These are phyloP conservation scores for Glandiceps talaboti DNA, from an alignment of 53 echinoderm and acorn worm species.

Conservation along the genomic window DNA sequence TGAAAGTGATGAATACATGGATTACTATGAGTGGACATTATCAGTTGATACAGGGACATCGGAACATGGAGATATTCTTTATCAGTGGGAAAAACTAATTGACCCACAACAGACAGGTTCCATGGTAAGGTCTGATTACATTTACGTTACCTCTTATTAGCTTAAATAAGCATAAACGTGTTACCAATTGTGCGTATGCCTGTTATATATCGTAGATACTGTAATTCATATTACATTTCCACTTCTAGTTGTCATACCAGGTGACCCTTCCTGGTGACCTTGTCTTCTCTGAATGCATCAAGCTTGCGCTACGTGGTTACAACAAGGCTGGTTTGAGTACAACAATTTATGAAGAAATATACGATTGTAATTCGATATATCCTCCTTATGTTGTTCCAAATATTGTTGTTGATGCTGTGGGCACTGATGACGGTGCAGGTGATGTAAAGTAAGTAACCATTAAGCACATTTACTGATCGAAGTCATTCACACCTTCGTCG, in stretches of 20 bases:
- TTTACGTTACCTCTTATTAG: background rate
- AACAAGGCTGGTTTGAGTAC: conserved; percentile 32
- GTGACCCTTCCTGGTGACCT: background rate
- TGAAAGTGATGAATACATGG: conserved; percentile 10
- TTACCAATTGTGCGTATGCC: too few relatives aligned
- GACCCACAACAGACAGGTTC: background rate
- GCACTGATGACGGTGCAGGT: background rate
- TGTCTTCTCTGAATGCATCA: conserved; percentile 6
- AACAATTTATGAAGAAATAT: conserved; percentile 1
- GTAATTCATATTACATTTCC: background rate
- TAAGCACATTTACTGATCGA: too few relatives aligned
- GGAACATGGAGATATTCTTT: background rate
- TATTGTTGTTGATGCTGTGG: background rate
- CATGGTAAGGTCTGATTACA: conserved; percentile 1
- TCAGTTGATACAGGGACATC: background rate
- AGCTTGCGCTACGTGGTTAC: conserved; percentile 19
- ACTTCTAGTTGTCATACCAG: background rate
- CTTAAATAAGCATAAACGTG: too few relatives aligned
- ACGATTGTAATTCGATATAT: background rate
- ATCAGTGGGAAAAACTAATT: conserved; percentile 6
- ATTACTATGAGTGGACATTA: conserved; percentile 31
- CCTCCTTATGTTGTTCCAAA: background rate
- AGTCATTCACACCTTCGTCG: too few relatives aligned
- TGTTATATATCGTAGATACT: too few relatives aligned
- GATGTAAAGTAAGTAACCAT: background rate